Evolutionary conservation across 2,113 vertebrate species (phyloP).

Genomic region (Cheilinus undulatus): DNA sequence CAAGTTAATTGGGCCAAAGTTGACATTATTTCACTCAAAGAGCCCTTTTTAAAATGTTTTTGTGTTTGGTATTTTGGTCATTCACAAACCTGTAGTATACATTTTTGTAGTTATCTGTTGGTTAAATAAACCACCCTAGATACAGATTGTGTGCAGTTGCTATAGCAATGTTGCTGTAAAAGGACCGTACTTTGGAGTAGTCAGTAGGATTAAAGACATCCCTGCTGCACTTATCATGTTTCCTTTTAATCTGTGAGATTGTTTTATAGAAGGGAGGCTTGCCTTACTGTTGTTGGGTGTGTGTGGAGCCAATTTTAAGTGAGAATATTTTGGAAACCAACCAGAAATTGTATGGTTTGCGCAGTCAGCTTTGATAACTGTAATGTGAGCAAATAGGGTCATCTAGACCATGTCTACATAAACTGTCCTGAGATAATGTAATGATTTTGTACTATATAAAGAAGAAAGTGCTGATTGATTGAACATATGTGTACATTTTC

Average conservation of each 20-base stretch:
- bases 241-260: background rate
- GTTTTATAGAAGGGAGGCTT: background rate
- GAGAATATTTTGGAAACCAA: background rate
- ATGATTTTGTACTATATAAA: background rate
- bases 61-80: too few relatives aligned
- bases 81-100: background rate
- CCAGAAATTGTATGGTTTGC: background rate
- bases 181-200: background rate
- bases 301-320: background rate
- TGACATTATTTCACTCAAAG: too few relatives aligned
- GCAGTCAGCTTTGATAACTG: background rate
- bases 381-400: background rate
- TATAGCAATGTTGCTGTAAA: background rate
- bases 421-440: background rate
- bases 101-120: background rate
- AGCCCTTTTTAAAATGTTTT: too few relatives aligned
- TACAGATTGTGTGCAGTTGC: background rate
- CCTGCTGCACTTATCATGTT: background rate
- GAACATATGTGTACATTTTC: background rate
- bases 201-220: background rate
- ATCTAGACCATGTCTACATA: background rate
- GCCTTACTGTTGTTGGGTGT: background rate
- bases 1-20: too few relatives aligned
- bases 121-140: background rate
- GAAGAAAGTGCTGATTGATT: background rate